Percentiles rank a stretch among this genome's conserved stretches.
Evolutionary conservation across 2,888 invertebrate genomes (phyloP).

Genomic region (Actias luna): DNA sequence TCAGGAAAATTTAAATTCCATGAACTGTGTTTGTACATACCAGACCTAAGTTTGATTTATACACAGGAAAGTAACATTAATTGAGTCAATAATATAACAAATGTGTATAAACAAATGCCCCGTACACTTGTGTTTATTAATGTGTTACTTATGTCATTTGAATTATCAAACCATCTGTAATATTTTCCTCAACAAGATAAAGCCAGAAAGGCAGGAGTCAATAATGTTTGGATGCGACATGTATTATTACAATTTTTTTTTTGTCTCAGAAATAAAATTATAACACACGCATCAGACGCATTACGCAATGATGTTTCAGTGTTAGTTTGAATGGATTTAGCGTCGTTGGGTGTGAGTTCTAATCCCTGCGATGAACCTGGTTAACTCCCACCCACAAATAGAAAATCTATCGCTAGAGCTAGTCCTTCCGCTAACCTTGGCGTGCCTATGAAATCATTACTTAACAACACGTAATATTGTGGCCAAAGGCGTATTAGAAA

Average conservation of each 20-base stretch:
- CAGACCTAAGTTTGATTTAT: no score
- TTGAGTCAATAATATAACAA: conserved; percentile 14
- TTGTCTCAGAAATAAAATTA: neutral
- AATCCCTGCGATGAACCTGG: no score
- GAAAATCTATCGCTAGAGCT: no score
- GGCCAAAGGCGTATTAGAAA: no score
- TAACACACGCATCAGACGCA: no score
- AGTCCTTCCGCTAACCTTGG: no score
- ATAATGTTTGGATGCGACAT: conserved; percentile 35
- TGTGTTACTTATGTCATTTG: conserved; percentile 42
- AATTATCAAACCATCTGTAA: conserved; percentile 42
- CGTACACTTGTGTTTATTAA: conserved; percentile 12
- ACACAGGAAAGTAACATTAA: neutral
- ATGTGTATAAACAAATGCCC: neutral
- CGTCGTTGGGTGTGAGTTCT: no score
- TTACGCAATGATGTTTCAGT: no score
- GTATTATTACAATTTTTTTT: neutral
- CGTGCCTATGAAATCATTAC: no score
- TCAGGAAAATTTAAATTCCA: neutral
- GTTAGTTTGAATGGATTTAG: no score
- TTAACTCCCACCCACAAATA: no score
- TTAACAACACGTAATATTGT: no score
- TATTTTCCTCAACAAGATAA: conserved; percentile 55
- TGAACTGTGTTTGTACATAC: neutral
- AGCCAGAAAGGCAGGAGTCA: conserved; percentile 32